Percentiles rank a stretch among this genome's conserved stretches.
Conservation (phyloP, 2,888 invertebrate genomes). For the Graphium colonna region DNA sequence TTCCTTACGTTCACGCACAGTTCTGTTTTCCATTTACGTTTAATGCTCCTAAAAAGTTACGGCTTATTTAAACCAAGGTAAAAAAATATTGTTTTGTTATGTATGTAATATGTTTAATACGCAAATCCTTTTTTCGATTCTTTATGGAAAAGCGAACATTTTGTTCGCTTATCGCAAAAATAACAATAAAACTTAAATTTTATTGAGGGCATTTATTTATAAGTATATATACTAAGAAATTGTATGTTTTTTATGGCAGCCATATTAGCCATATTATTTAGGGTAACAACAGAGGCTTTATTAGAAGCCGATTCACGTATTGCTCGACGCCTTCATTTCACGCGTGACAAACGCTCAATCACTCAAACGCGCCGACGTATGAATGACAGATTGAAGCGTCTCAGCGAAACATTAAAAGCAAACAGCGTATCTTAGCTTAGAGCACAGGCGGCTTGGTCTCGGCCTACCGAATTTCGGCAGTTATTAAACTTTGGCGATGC, state of each 20-base stretch:
- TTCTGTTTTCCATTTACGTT: not conserved
- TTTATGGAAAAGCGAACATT: too few relatives aligned
- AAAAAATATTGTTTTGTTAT: too few relatives aligned
- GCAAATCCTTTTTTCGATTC: too few relatives aligned
- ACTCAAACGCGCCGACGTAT: constrained; percentile 8
- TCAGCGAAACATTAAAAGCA: constrained; percentile 24
- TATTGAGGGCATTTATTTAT: too few relatives aligned
- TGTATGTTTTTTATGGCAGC: too few relatives aligned
- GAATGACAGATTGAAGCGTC: constrained; percentile 21
- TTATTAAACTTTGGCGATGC: constrained; percentile 72
- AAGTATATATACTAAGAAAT: too few relatives aligned
- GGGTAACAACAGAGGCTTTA: not conserved
- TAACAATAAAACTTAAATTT: too few relatives aligned
- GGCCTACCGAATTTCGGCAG: constrained; percentile 62
- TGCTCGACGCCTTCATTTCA: constrained; percentile 13
- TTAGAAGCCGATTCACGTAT: constrained; percentile 10
- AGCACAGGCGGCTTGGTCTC: constrained; percentile 49
- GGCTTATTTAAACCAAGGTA: not conserved
- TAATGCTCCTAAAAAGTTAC: not conserved
- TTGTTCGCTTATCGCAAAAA: too few relatives aligned
- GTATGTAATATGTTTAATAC: too few relatives aligned
- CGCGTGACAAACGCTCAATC: constrained; percentile 17
- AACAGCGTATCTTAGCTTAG: constrained; percentile 31
- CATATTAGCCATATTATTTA: too few relatives aligned
- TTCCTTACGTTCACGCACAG: not conserved